phyloP scores from a whole-genome alignment of 37 sponge, comb jelly and placozoan genomes.

The Ephydatia muelleri region DNA sequence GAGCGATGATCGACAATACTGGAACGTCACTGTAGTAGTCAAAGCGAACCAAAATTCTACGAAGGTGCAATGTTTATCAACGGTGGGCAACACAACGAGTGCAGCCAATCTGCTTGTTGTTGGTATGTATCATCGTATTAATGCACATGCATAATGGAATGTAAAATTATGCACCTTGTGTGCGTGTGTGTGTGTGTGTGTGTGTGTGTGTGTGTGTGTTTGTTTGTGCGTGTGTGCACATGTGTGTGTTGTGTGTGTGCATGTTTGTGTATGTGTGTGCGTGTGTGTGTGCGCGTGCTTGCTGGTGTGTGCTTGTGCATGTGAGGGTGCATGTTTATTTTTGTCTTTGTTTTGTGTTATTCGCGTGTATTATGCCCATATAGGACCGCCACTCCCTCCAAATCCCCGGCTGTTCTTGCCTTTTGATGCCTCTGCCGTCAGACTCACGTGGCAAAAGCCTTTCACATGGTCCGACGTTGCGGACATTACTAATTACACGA shows the following conservation, averaged over 20 bases:
- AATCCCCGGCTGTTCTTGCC: background rate
- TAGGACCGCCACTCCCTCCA: background rate
- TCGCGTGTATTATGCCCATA: too few relatives aligned
- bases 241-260: too few relatives aligned
- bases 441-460: background rate
- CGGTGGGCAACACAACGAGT: background rate
- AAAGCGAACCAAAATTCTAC: background rate
- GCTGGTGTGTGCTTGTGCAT: too few relatives aligned
- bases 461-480: background rate
- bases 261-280: too few relatives aligned
- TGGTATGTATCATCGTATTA: background rate
- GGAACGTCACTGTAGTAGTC: background rate
- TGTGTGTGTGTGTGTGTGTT: too few relatives aligned
- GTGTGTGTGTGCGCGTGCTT: too few relatives aligned
- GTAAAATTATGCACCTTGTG: too few relatives aligned
- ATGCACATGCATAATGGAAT: background rate
- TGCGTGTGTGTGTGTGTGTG: too few relatives aligned
- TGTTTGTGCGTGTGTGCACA: too few relatives aligned
- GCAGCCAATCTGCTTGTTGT: background rate
- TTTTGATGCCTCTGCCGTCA: background rate
- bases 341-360: too few relatives aligned
- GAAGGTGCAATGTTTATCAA: background rate
- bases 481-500: background rate
- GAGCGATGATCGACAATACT: background rate
- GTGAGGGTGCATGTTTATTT: too few relatives aligned